These are phyloP conservation scores for Agraylea sexmaculata DNA, from an alignment of 1,140 invertebrate species.

Conservation along the genomic window DNA sequence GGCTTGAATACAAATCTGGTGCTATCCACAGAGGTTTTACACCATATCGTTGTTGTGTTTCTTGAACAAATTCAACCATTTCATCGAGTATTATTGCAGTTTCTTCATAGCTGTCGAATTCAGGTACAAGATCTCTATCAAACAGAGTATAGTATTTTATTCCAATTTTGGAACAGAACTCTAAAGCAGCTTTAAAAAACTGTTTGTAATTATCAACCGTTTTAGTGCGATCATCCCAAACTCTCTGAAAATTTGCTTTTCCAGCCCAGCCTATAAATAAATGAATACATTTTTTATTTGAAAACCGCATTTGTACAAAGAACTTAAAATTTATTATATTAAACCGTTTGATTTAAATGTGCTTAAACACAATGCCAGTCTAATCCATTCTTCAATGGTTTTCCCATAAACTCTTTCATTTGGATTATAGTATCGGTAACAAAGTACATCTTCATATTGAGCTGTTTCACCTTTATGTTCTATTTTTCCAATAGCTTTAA, in stretches of 20 bases:
- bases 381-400: conserved; percentile 56
- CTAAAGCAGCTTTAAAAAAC: conserved; percentile 48
- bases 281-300: background rate
- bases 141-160: conserved; percentile 53
- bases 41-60: conserved; percentile 43
- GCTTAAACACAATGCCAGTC: conserved; percentile 41
- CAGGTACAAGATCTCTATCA: conserved; percentile 43
- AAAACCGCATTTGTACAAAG: background rate
- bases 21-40: conserved; percentile 52
- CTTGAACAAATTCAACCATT: conserved; percentile 41
- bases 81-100: conserved; percentile 45
- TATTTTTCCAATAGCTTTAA: conserved; percentile 28
- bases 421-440: conserved; percentile 46
- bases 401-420: conserved; percentile 39
- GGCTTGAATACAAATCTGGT: conserved; percentile 46
- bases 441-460: conserved; percentile 35
- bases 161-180: conserved; percentile 50
- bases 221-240: conserved; percentile 47
- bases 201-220: conserved; percentile 47
- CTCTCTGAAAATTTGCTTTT: conserved; percentile 33
- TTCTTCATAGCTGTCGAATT: conserved; percentile 40
- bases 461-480: conserved; percentile 39
- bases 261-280: conserved; percentile 28
- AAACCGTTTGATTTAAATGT: conserved; percentile 29
- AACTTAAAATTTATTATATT: conserved; percentile 1